phyloP scores from a whole-genome alignment of 1,140 invertebrate species.

The Pectinophora gossypiella region DNA sequence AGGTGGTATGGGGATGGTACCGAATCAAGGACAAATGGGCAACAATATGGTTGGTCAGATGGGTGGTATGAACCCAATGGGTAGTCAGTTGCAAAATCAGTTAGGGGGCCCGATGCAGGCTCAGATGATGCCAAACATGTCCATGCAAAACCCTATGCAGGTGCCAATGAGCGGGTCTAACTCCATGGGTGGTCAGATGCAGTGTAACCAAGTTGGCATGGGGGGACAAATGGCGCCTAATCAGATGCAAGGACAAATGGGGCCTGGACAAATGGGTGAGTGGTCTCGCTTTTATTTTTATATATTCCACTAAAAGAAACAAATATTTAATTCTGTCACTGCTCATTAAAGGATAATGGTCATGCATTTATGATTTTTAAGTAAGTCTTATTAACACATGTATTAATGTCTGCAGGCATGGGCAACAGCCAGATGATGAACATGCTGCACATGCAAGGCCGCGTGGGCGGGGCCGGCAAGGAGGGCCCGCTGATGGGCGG shows the following conservation, averaged over 20 bases:
- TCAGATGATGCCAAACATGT: constrained; percentile 62
- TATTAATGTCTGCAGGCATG: too few species aligned
- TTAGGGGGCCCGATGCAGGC: constrained; percentile 50
- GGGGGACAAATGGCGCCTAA: constrained; percentile 56
- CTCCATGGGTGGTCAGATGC: constrained; percentile 57
- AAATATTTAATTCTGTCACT: too few species aligned
- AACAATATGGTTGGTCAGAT: constrained; percentile 46
- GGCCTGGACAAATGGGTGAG: constrained; percentile 59
- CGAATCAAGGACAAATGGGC: constrained; percentile 60
- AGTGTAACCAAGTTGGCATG: constrained; percentile 58
- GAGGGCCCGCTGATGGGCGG: constrained; percentile 51
- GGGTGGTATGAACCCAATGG: constrained; percentile 55
- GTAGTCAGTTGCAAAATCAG: constrained; percentile 52
- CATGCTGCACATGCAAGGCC: constrained; percentile 76
- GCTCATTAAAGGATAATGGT: too few species aligned
- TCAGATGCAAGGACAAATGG: constrained; percentile 58
- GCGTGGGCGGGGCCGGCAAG: constrained; percentile 65
- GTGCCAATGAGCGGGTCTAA: constrained; percentile 56
- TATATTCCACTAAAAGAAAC: too few species aligned
- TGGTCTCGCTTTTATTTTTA: constrained; percentile 7
- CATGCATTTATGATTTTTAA: background rate
- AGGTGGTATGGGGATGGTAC: constrained; percentile 53
- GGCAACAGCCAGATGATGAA: constrained; percentile 74
- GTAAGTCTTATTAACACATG: too few species aligned
- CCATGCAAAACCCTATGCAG: constrained; percentile 50